Percentiles rank a stretch among this genome's conserved stretches.
phyloP scores from a whole-genome alignment of 2,888 invertebrate genomes.

The Spilarctia lutea region DNA sequence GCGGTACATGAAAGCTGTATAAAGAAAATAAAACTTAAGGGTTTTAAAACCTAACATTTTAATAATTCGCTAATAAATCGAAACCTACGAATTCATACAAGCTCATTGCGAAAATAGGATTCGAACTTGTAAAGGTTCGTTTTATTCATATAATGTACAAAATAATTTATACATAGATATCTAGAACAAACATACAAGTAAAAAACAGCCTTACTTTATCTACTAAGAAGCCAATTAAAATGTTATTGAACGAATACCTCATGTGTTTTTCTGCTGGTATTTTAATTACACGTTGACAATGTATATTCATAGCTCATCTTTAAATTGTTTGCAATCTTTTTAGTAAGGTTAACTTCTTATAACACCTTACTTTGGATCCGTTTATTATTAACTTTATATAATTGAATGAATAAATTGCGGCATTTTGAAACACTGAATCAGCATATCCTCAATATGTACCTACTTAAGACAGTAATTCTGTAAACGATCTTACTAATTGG shows the following conservation, averaged over 20 bases:
- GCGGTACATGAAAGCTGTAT: no score
- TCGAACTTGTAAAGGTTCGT: no score
- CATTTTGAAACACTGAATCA: background rate
- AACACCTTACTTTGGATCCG: background rate
- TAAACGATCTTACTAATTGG: background rate
- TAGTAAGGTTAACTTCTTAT: background rate
- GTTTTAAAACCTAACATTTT: no score
- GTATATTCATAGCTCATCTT: slow-evolving; percentile 23
- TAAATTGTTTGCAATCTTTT: slow-evolving; percentile 25
- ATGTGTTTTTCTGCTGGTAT: slow-evolving; percentile 3
- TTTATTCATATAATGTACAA: background rate
- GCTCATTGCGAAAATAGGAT: no score
- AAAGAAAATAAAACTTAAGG: no score
- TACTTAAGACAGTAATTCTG: no score
- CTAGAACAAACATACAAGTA: slow-evolving; percentile 22
- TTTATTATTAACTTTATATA: background rate
- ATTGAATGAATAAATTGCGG: slow-evolving; percentile 2
- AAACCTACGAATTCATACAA: no score
- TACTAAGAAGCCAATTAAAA: slow-evolving; percentile 25
- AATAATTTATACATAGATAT: slow-evolving; percentile 13
- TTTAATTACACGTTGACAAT: slow-evolving; percentile 26
- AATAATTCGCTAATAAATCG: no score
- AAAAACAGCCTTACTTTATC: slow-evolving; percentile 15
- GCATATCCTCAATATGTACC: no score
- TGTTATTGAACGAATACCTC: slow-evolving; percentile 24